Conservation (phyloP, 1,140 invertebrate species). For the Hormaphis cornu region DNA sequence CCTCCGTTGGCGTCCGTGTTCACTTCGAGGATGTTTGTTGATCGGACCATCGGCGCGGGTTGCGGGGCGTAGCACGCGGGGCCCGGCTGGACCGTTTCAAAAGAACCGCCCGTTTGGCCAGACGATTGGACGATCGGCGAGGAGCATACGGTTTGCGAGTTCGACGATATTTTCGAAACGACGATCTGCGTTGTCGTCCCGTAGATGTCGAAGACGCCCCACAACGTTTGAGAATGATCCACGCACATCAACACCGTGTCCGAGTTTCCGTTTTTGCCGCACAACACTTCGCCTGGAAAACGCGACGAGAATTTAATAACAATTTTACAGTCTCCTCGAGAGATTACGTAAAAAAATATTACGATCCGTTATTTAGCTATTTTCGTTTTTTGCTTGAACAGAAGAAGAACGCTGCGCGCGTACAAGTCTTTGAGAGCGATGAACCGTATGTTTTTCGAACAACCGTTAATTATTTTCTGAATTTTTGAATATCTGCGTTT, state of each 20-base stretch:
- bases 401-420: too few relatives aligned
- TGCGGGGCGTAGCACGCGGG: background rate
- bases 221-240: constrained; percentile 76
- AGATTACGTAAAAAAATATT: too few relatives aligned
- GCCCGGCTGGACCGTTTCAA: background rate
- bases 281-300: constrained; percentile 74
- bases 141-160: background rate
- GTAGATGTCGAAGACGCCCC: constrained; percentile 94
- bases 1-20: constrained; percentile 47
- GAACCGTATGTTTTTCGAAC: too few relatives aligned
- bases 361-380: too few relatives aligned
- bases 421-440: too few relatives aligned
- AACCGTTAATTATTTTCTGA: too few relatives aligned
- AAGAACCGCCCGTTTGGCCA: background rate
- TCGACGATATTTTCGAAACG: background rate
- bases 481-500: too few relatives aligned
- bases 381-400: too few relatives aligned
- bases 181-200: constrained; percentile 78
- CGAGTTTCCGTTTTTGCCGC: constrained; percentile 75
- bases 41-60: background rate
- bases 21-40: background rate
- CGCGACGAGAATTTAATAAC: too few relatives aligned
- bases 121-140: background rate
- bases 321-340: too few relatives aligned
- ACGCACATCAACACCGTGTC: constrained; percentile 85